Base-by-base conservation (phyloP, 2,888 invertebrate species). In the Lutraria lutraria region DNA sequence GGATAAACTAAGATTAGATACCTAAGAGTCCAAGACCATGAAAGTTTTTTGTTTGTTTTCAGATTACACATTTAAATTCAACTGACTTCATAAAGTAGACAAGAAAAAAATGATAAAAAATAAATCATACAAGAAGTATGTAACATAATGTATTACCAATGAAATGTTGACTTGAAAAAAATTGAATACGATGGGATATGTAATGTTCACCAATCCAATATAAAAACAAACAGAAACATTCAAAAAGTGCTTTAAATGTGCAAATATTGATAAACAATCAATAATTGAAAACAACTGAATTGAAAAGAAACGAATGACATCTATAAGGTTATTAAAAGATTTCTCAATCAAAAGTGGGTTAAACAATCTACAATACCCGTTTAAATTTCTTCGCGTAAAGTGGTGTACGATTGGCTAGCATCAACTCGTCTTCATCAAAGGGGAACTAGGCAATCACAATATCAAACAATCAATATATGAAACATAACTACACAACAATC, bases 371-470 rank as follows among this genome's bases (percentile, higher is more conserved):
- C 86, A 86, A 94, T 95, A 95, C 95, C 95, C 93, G 90, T 29
- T 90, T 81, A 68, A 90, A 87, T 91, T 95, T 96, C 93, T 95
- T 94, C 87, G 95, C 95, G 93, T 95, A 94, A 19, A 94, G 95
- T 76, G 96, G 96, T 54, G 96, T 96, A 85, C 92, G 93, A 88
- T 95, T 92, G n/a, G 95, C 95, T 84, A 92, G 93, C 87, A 92
- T 89, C 81, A 96, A 89, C 80, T 96, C 96, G 60, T 91, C 92
- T 91, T 96, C 96, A 89, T 96, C 95, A 93, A 96, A 96, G 72
- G 96, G 96, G 86, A 94, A 95, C 96, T 96, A 94, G 83, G 87
- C 88, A 81, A 90, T 81, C 83, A 76, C 76, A 76, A 89, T 88
- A 88, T 79, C 86, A 85, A 82, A 82, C 82, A 83, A 81, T 81